Evolutionary conservation across 2,888 invertebrate species (phyloP), one percentile per base, ranked within the genome.

Genomic region (Lepidocyrtinus sp.): DNA sequence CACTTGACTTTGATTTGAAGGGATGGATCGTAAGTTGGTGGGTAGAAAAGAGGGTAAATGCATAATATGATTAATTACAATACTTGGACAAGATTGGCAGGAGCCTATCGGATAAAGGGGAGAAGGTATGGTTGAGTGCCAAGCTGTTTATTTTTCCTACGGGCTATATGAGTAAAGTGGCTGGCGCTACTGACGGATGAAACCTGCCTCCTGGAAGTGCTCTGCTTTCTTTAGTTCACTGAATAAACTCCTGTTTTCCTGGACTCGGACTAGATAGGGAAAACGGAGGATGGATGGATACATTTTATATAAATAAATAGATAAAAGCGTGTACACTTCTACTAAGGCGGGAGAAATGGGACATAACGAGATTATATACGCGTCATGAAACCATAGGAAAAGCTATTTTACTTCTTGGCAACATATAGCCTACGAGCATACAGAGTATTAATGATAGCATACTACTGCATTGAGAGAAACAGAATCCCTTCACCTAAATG

Each of bases 11-110:
- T 59, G 59, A 59, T 59, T 59, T 59, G 21, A 22, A 25, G 21
- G 19, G 63, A 74, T 73, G 73, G 68, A 79, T 68, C 68, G n/a
- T n/a, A n/a, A n/a, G n/a, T n/a, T n/a, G 27, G 68, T 36, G 71
- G 71, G 63, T 62, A 72, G 46, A 45, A 21, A n/a, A 59, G 59
- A 59, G 59, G 24, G 55, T n/a, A n/a, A n/a, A n/a, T n/a, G 36
- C 62, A 50, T 67, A n/a, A n/a, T n/a, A 79, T 73, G 79, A 79
- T 79, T 79, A 79, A 79, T 79, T 79, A 73, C 79, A 55, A 79
- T 69, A 79, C 74, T 79, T 74, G 63, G 73, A 26, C 22, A 7
- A 69, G 69, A 79, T 79, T 79, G 79, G 74, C 79, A 79, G 64
- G 69, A 24, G 12, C n/a, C n/a, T n/a, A n/a, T 72, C 65, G 67